These are phyloP conservation scores for Phymorhynchus buccinoides DNA, from an alignment of 1,140 invertebrate genomes.

Conservation along the genomic window DNA sequence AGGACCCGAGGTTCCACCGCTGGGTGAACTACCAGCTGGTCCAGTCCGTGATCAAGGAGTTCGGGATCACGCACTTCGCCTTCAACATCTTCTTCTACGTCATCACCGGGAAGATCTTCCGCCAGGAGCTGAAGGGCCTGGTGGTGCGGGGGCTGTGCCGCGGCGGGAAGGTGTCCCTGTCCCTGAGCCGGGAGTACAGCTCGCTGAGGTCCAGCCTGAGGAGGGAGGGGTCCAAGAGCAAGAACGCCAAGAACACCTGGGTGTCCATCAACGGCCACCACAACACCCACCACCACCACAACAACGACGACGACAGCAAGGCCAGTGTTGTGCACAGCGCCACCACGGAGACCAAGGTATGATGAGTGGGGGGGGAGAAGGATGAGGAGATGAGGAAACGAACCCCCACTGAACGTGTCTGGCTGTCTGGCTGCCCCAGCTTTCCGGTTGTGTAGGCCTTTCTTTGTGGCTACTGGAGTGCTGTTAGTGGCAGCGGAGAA, in stretches of 20 bases:
- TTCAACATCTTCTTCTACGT: conserved; percentile 72
- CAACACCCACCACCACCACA: neutral
- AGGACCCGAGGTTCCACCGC: conserved; percentile 51
- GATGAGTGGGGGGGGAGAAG: neutral
- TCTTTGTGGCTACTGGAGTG: neutral
- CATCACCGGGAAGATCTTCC: conserved; percentile 69
- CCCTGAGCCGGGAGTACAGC: conserved; percentile 55
- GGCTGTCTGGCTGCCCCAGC: too few species aligned
- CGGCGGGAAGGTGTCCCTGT: conserved; percentile 49
- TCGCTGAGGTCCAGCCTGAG: conserved; percentile 51
- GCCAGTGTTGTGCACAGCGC: neutral
- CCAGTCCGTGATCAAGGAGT: conserved; percentile 65
- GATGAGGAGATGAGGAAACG: neutral
- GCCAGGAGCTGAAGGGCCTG: conserved; percentile 64
- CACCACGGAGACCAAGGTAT: neutral
- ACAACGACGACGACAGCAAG: neutral
- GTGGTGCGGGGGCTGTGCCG: conserved; percentile 46
- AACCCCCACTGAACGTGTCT: too few species aligned
- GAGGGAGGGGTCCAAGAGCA: conserved; percentile 30
- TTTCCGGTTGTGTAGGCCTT: neutral
- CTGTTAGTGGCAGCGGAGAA: neutral
- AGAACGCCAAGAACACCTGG: conserved; percentile 47
- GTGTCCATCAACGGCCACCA: conserved; percentile 51
- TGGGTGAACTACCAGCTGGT: conserved; percentile 60
- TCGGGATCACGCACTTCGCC: conserved; percentile 71